Percentiles rank a stretch among this genome's conserved stretches.
These are phyloP conservation scores for Taphrorychus bicolor DNA, from an alignment of 2,888 invertebrate species.

Conservation along the genomic window DNA sequence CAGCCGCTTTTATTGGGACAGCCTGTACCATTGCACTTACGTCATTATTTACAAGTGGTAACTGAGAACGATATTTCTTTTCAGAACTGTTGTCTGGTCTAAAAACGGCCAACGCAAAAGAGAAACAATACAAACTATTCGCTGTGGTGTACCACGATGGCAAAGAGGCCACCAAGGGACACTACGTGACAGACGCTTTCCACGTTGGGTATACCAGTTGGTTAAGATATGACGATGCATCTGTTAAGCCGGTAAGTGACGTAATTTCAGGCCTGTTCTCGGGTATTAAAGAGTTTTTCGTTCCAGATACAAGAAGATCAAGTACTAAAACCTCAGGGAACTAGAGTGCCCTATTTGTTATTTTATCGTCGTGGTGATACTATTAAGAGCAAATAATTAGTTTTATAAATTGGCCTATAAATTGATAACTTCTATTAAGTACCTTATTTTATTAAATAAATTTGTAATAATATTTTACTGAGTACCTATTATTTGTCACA, in stretches of 20 bases:
- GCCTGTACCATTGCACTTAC: constrained; percentile 18
- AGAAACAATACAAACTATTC: constrained; percentile 89
- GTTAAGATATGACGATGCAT: constrained; percentile 92
- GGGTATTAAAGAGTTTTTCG: constrained; percentile 1
- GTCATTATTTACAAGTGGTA: constrained; percentile 25
- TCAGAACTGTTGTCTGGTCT: constrained; percentile 85
- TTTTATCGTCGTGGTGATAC: constrained; percentile 88
- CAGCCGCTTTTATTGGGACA: too few relatives aligned
- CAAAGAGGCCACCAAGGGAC: constrained; percentile 93
- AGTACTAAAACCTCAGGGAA: constrained; percentile 84
- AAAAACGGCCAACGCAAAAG: constrained; percentile 77
- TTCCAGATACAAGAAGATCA: constrained; percentile 69
- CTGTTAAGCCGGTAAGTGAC: constrained; percentile 70
- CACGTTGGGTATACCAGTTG: constrained; percentile 90
- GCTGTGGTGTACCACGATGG: constrained; percentile 98
- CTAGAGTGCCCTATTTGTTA: constrained; percentile 92
- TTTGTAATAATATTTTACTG: too few relatives aligned
- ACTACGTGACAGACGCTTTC: constrained; percentile 93
- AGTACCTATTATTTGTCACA: too few relatives aligned
- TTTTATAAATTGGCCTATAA: constrained; percentile 32
- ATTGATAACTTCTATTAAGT: constrained; percentile 46
- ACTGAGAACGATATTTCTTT: too few relatives aligned
- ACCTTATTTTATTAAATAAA: too few relatives aligned
- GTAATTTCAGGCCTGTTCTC: too few relatives aligned
- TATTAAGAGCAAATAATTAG: constrained; percentile 51